A percentile compares a stretch with the other conserved stretches of the same genome.
Conservation (phyloP, 2,113 vertebrate genomes). For the Macquaria australasica region DNA sequence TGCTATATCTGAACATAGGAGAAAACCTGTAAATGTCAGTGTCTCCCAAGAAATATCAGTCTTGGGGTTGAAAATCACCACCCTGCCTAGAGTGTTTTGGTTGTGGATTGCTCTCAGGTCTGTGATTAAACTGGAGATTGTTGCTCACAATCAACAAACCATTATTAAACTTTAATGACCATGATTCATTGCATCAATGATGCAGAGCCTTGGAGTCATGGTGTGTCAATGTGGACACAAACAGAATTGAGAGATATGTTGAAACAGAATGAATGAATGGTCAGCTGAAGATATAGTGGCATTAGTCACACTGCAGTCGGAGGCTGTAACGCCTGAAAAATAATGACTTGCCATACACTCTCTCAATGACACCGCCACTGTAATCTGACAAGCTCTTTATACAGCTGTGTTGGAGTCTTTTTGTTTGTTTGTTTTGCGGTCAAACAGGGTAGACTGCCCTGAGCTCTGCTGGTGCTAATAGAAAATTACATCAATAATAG, state of each 20-base stretch:
- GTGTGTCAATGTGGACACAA: not conserved
- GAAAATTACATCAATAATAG: constrained; percentile 33
- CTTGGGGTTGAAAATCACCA: not conserved
- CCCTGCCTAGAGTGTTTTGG: not conserved
- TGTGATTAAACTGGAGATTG: not conserved
- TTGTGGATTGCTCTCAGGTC: not conserved
- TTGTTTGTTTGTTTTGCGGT: constrained; percentile 1
- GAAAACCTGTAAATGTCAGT: not conserved
- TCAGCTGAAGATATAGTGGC: not conserved
- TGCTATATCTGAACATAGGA: not conserved
- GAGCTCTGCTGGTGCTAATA: constrained; percentile 2
- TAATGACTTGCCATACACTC: not conserved
- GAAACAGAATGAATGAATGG: not conserved
- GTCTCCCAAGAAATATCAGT: not conserved
- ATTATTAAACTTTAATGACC: not conserved
- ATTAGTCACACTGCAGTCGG: constrained; percentile 8
- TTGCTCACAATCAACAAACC: not conserved
- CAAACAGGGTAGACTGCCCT: not conserved
- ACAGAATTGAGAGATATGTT: not conserved
- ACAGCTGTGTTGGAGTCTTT: not conserved
- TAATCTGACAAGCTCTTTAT: constrained; percentile 13
- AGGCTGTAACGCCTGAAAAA: not conserved
- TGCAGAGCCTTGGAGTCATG: not conserved
- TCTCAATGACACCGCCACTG: too few relatives aligned
- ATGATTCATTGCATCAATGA: not conserved